Percentiles rank a stretch among this genome's conserved stretches.
Evolutionary conservation across 37 sponge, comb jelly and placozoan species (phyloP).

Genomic region (Agelas oroides): DNA sequence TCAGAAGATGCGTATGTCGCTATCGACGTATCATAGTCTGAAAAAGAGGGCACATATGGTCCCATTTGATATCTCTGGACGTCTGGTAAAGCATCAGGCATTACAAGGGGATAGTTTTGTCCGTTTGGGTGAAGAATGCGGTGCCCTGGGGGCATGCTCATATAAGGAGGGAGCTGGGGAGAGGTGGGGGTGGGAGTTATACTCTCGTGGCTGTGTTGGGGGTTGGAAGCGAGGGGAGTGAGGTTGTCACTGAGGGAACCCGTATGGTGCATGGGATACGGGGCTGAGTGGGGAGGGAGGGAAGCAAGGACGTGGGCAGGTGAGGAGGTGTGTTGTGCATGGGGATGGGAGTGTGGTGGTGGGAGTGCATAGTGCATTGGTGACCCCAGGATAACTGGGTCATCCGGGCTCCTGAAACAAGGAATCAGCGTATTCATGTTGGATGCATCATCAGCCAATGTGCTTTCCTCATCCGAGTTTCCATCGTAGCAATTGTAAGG

Average conservation of each 20-base stretch:
- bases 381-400: not conserved
- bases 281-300: not conserved
- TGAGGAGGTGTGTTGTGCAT: not conserved
- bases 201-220: too few relatives aligned
- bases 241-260: not conserved
- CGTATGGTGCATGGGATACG: too few relatives aligned
- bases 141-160: too few relatives aligned
- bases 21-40: conserved; percentile 41
- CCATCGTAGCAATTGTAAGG: not conserved
- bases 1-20: conserved; percentile 56
- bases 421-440: not conserved
- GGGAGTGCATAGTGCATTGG: not conserved
- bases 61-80: not conserved
- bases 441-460: not conserved
- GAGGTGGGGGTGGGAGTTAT: too few relatives aligned
- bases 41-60: conserved; percentile 5
- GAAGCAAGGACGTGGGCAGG: not conserved
- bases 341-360: not conserved
- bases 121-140: too few relatives aligned
- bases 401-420: too few relatives aligned
- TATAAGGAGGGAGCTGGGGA: too few relatives aligned
- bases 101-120: conserved; percentile 18
- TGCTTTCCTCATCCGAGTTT: conserved; percentile 9
- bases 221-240: not conserved
- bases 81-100: conserved; percentile 43